phyloP scores from a whole-genome alignment of 2,113 vertebrate genomes.

The Amphiprion ocellaris region DNA sequence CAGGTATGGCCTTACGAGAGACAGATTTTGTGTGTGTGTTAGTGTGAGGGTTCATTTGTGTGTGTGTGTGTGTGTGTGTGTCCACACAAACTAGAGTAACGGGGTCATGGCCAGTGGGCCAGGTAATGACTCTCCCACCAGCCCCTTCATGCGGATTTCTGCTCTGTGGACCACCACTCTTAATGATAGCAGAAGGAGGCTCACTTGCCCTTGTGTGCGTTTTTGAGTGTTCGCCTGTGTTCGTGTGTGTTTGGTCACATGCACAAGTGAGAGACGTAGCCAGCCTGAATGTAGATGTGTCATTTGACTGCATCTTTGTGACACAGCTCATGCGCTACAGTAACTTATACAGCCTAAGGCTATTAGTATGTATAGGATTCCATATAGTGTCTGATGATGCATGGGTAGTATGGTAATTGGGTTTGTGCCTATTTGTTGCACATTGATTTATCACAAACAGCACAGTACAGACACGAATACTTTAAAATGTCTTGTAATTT shows the following conservation, averaged over 20 bases:
- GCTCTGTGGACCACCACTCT: constrained; percentile 65
- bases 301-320: constrained; percentile 50
- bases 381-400: constrained; percentile 61
- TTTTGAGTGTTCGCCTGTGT: constrained; percentile 18
- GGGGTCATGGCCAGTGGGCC: constrained; percentile 92
- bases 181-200: constrained; percentile 69
- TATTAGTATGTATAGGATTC: constrained; percentile 70
- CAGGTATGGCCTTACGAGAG: constrained; percentile 16
- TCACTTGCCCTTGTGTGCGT: constrained; percentile 35
- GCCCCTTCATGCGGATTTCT: constrained; percentile 67
- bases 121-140: constrained; percentile 90
- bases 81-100: constrained; percentile 86
- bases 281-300: constrained; percentile 44
- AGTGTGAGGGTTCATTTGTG: constrained; percentile 25
- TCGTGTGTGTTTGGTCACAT: constrained; percentile 33
- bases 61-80: constrained; percentile 52
- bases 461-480: background rate
- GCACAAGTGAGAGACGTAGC: constrained; percentile 24
- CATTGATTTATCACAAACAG: constrained; percentile 45
- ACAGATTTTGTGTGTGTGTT: constrained; percentile 22
- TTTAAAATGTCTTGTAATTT: background rate
- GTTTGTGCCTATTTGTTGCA: constrained; percentile 51
- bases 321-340: constrained; percentile 38
- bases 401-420: constrained; percentile 59
- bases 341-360: constrained; percentile 32